These are phyloP conservation scores for Rhinolophus ferrumequinum DNA, from an alignment of 2,113 vertebrate species.

Conservation along the genomic window DNA sequence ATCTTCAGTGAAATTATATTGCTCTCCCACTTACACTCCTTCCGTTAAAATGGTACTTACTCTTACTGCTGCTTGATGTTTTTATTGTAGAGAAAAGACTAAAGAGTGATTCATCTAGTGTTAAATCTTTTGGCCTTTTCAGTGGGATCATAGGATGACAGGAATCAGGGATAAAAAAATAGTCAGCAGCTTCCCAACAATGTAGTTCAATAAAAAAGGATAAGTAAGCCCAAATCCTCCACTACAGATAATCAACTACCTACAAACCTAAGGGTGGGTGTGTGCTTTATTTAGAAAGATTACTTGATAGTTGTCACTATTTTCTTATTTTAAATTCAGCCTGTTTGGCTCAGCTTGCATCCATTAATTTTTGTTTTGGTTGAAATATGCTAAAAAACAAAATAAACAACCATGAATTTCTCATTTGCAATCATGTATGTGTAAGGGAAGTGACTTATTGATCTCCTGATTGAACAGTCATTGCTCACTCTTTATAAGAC, in stretches of 20 bases:
- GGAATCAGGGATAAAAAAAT: conserved; percentile 70
- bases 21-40: conserved; percentile 40
- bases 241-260: not conserved
- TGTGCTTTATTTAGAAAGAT: conserved; percentile 67
- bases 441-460: conserved; percentile 58
- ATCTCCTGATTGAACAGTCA: conserved; percentile 76
- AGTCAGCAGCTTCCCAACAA: conserved; percentile 49
- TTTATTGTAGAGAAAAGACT: conserved; percentile 27
- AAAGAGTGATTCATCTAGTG: conserved; percentile 66
- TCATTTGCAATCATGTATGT: conserved; percentile 50
- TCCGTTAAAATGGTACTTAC: conserved; percentile 76
- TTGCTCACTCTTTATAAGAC: conserved; percentile 13
- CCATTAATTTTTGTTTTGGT: conserved; percentile 71
- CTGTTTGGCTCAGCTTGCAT: conserved; percentile 2
- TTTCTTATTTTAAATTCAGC: not conserved
- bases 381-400: not conserved
- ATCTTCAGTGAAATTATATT: conserved; percentile 57
- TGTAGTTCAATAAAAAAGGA: conserved; percentile 67
- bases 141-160: conserved; percentile 54
- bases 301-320: conserved; percentile 44
- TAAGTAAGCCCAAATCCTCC: conserved; percentile 4
- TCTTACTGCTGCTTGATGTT: conserved; percentile 18
- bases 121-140: conserved; percentile 77
- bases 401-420: conserved; percentile 55
- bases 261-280: conserved; percentile 49